Base-by-base conservation (phyloP, 1,140 invertebrate species). In the Dysdera silvatica region DNA sequence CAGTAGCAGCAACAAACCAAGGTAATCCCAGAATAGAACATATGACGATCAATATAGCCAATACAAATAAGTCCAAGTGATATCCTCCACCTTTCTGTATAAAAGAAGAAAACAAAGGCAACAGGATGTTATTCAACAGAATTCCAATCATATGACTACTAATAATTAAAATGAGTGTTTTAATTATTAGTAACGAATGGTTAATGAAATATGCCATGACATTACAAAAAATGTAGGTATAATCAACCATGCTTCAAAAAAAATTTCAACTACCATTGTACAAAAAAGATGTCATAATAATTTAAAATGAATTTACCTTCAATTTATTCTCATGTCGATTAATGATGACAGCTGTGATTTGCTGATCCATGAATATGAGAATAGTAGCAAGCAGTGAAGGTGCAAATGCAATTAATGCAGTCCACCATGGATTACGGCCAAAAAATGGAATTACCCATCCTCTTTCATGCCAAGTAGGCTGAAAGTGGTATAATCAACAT, bases 341-440 rank as follows among this genome's bases (percentile, higher is more conserved):
- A 8, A 99, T 87, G 74, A 99, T 99, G 26, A 99, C 95, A 53
- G 93, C 90, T 2, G 95, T 98, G 61, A 99, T 99, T 79, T 98
- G 95, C 76, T 99, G 96, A 81, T 99, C 96, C 95, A 99, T 98
- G 77, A 98, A 99, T 71, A 99, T 94, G 7, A 99, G 80, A 72
- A 99, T 99, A 16, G 92, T 96, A 31, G 92, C 93, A 16, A 99
- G 77, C 6, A 98, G 76, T 48, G 96, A 95, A 1, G 96, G 96
- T 29, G 95, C 76, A 31, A 89, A 69, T 4, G 94, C 91, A 4
- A 89, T 80, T 3, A 91, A 71, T 2, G 84, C 77, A 32, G 91
- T 87, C 86, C 89, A 98, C 72, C 86, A 79, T 2, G 93, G 92
- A 78, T 95, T 96, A 32, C 78, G 76, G 63, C 84, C 83, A 70